Evolutionary conservation across 2,888 invertebrate genomes (phyloP), one percentile per base, ranked within the genome.

Genomic region (Tachina grossa): DNA sequence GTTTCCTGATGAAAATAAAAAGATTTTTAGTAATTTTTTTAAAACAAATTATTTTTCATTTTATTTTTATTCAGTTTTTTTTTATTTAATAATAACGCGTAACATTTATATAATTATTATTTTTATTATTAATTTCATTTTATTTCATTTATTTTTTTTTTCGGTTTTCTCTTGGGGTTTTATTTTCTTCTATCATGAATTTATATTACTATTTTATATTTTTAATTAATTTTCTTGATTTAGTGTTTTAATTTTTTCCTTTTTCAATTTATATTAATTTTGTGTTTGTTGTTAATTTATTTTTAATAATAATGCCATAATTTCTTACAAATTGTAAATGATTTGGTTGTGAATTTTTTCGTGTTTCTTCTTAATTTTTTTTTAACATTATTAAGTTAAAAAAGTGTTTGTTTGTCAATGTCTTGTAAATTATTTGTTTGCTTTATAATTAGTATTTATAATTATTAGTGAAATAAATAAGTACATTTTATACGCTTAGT

Each of bases 1-100:
- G 31, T 31, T 31, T 6, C 5, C 5, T 31, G 31, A 51, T 39
- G n/a, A n/a, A 51, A 66, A 51, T 31, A 16, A 47, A 66, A 87
- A 82, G 45, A 84, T 66, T 43, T 61, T 51, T 9, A n/a, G 11
- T 45, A 45, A 87, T 89, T 88, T 89, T 91, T 91, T 92, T 92
- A 91, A 92, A 92, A 92, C 92, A 92, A 92, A 91, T 92, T 90
- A 90, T 91, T 91, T 81, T 91, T 91, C 90, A 91, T 92, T 82
- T 87, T 76, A 85, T 76, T 86, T 68, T 61, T 76, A 31, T 69
- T 77, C 89, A 88, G 90, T 90, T 89, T 94, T 94, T 90, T 91
- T 91, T 90, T 90, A 94, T 94, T 94, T 94, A 94, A 95, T 94
- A 94, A 95, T 95, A 95, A 95, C 95, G 95, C 95, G 94, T 95